A percentile compares a stretch with the other conserved stretches of the same genome.
Conservation (phyloP, 1,140 invertebrate species). For the Drosophila simulans region DNA sequence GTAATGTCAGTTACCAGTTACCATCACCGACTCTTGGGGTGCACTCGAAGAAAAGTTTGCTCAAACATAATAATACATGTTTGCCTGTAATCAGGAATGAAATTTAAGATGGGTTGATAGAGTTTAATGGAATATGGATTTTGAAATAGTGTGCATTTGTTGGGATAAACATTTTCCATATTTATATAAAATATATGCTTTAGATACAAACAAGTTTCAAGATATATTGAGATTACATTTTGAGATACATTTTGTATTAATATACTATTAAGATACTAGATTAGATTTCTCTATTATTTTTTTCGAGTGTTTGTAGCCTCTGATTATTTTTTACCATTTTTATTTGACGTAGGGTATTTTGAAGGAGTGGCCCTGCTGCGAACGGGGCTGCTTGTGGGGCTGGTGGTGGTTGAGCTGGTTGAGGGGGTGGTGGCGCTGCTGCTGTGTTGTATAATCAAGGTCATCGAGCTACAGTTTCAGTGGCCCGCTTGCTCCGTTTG, state of each 20-base stretch:
- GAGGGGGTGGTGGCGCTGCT: slow-evolving; percentile 16
- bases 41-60: slow-evolving; percentile 3
- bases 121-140: too few species aligned
- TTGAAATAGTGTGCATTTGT: too few species aligned
- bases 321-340: slow-evolving; percentile 75
- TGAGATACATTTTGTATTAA: too few species aligned
- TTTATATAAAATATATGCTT: too few species aligned
- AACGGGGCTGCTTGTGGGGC: neutral
- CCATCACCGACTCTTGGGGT: slow-evolving; percentile 18
- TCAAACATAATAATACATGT: neutral
- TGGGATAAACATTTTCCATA: too few species aligned
- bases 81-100: too few species aligned
- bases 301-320: slow-evolving; percentile 25
- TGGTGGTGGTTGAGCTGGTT: neutral
- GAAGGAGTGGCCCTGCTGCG: slow-evolving; percentile 36
- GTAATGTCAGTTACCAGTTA: slow-evolving; percentile 56
- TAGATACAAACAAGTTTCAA: too few species aligned
- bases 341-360: slow-evolving; percentile 51
- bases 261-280: neutral
- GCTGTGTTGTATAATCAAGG: slow-evolving; percentile 77
- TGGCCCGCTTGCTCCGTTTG: slow-evolving; percentile 17
- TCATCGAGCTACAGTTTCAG: slow-evolving; percentile 71
- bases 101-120: too few species aligned
- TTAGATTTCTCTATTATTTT: slow-evolving; percentile 1
- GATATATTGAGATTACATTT: too few species aligned